Percentiles rank a stretch among this genome's conserved stretches.
These are phyloP conservation scores for Ahaetulla prasina DNA, from an alignment of 2,113 vertebrate species.

Conservation along the genomic window DNA sequence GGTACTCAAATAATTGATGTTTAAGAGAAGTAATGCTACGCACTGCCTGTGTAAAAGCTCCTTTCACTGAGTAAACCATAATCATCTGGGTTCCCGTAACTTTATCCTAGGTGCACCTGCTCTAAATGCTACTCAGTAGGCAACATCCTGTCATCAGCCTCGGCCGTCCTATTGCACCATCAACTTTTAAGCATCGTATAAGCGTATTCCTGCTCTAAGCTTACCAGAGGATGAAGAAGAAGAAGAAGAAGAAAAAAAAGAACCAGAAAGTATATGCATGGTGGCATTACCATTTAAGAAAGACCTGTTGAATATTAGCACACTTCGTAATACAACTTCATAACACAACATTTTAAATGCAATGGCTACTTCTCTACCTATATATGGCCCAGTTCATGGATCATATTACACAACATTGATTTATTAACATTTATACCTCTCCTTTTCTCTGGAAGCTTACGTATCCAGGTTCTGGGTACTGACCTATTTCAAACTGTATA, in stretches of 20 bases:
- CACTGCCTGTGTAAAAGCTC: not conserved
- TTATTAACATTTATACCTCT: not conserved
- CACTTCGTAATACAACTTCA: not conserved
- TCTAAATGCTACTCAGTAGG: not conserved
- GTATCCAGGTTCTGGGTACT: not conserved
- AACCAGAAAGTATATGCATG: not conserved
- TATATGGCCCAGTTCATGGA: not conserved
- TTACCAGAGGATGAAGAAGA: not conserved
- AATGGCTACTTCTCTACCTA: not conserved
- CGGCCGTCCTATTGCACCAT: not conserved
- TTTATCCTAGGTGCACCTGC: not conserved
- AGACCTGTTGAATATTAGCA: not conserved
- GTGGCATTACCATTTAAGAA: not conserved
- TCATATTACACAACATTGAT: not conserved
- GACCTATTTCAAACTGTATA: not conserved
- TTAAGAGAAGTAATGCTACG: not conserved
- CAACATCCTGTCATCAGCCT: not conserved
- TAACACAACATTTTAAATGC: not conserved
- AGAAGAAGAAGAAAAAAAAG: too few relatives aligned
- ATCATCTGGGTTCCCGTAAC: not conserved
- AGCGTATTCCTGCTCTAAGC: not conserved
- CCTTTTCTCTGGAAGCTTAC: not conserved
- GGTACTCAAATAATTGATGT: not conserved
- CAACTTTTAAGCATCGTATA: not conserved
- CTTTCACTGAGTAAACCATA: not conserved